Percentiles rank a stretch among this genome's conserved stretches.
These are phyloP conservation scores for Sparus aurata DNA, from an alignment of 2,797 vertebrate species.

Conservation along the genomic window DNA sequence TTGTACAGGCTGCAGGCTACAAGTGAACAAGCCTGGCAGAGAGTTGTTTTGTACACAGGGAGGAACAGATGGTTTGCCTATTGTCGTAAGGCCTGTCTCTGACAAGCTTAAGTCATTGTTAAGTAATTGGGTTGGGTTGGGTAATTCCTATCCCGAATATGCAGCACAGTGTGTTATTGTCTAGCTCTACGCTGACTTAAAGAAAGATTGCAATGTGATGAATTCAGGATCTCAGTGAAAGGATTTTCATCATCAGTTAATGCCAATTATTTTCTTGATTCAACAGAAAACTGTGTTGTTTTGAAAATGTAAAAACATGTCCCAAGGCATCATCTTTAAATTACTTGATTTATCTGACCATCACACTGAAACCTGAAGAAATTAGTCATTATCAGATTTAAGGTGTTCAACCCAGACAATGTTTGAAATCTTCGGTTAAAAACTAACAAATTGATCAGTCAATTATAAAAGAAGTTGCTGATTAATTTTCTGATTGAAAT, in stretches of 20 bases:
- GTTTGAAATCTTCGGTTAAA: neutral
- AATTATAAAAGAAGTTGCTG: neutral
- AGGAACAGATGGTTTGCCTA: constrained; percentile 75
- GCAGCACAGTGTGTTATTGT: constrained; percentile 26
- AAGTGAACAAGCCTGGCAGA: constrained; percentile 47
- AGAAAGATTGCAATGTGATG: neutral
- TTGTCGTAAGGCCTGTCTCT: constrained; percentile 55
- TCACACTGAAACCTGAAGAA: neutral
- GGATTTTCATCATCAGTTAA: neutral
- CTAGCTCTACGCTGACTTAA: neutral
- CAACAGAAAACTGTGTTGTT: neutral
- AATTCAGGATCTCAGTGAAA: neutral
- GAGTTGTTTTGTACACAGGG: constrained; percentile 60
- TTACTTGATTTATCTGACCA: neutral
- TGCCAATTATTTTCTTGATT: neutral
- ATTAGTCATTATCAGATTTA: neutral
- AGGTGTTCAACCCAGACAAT: neutral
- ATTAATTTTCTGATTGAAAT: neutral
- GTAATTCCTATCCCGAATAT: constrained; percentile 48
- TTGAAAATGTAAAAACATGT: neutral
- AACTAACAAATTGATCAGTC: neutral
- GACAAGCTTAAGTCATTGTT: constrained; percentile 66
- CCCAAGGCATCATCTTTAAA: neutral
- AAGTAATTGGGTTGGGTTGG: constrained; percentile 61
- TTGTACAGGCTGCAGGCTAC: constrained; percentile 56